Percentiles rank a stretch among this genome's conserved stretches.
These are phyloP conservation scores for Microtus ochrogaster DNA, from an alignment of 2,113 vertebrate genomes.

Conservation along the genomic window DNA sequence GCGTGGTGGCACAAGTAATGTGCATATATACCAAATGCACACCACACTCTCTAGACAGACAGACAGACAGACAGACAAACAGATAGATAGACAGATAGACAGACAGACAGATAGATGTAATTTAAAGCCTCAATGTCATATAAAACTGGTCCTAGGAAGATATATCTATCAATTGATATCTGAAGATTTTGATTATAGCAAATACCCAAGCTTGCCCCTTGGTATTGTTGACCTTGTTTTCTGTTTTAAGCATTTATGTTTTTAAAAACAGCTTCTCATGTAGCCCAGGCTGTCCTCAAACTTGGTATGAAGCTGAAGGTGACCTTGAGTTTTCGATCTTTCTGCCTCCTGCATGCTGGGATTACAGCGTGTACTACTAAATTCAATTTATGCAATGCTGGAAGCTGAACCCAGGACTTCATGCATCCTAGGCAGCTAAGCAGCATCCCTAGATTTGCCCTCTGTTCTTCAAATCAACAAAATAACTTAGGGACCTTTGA, in stretches of 20 bases:
- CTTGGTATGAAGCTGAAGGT: not conserved
- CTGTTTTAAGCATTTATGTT: not conserved
- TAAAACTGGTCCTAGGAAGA: constrained; percentile 14
- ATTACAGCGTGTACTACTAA: not conserved
- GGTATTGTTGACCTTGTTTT: not conserved
- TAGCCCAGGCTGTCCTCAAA: not conserved
- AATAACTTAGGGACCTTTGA: not conserved
- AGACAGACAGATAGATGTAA: not conserved
- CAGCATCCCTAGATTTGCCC: not conserved
- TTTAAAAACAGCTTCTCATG: not conserved
- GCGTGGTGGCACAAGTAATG: not conserved
- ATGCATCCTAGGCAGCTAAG: not conserved
- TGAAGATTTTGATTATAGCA: not conserved
- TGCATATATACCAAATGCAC: not conserved
- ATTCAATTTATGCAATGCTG: not conserved
- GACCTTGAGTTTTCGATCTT: not conserved
- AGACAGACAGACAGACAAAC: too few relatives aligned
- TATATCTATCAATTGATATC: not conserved
- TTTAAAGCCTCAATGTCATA: not conserved
- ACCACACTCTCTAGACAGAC: not conserved
- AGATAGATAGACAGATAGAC: too few relatives aligned
- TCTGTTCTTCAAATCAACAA: not conserved
- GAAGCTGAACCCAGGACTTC: not conserved
- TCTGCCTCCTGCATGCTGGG: too few relatives aligned
- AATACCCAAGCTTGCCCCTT: not conserved